These are phyloP conservation scores for Electrophaes corylata DNA, from an alignment of 2,888 invertebrate species.

Conservation along the genomic window DNA sequence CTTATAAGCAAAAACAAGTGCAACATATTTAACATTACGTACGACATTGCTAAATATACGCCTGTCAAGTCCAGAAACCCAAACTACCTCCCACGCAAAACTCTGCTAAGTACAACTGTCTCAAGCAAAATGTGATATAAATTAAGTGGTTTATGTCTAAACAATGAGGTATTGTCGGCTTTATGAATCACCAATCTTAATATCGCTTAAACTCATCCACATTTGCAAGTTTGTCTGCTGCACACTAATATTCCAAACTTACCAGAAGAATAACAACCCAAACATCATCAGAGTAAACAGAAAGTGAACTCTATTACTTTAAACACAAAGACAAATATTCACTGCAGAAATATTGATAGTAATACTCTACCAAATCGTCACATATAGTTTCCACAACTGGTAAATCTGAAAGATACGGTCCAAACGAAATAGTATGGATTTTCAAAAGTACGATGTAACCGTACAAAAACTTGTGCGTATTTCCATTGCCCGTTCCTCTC, in stretches of 20 bases:
- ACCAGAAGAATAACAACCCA: conserved; percentile 33
- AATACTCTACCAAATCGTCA: conserved; percentile 37
- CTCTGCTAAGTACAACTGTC: conserved; percentile 28
- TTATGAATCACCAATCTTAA: conserved; percentile 67
- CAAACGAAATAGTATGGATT: conserved; percentile 61
- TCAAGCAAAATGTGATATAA: conserved; percentile 40
- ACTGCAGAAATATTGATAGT: conserved; percentile 29
- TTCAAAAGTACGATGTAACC: conserved; percentile 61
- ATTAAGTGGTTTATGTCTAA: conserved; percentile 50
- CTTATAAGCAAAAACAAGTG: too few species aligned
- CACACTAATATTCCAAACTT: conserved; percentile 56
- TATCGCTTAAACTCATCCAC: conserved; percentile 61
- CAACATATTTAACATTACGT: too few species aligned
- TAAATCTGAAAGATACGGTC: conserved; percentile 60
- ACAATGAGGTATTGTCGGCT: conserved; percentile 62
- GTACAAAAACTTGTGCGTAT: conserved; percentile 58
- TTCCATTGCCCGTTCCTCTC: conserved; percentile 56
- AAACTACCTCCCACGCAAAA: conserved; percentile 22
- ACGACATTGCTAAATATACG: background rate
- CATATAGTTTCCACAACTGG: conserved; percentile 57
- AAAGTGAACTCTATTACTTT: conserved; percentile 35
- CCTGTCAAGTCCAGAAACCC: background rate
- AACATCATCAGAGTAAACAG: background rate
- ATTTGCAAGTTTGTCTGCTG: conserved; percentile 67
- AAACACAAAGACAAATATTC: conserved; percentile 34